Base-by-base conservation (phyloP, 2,113 vertebrate genomes). In the Epinephelus cyanopodus region DNA sequence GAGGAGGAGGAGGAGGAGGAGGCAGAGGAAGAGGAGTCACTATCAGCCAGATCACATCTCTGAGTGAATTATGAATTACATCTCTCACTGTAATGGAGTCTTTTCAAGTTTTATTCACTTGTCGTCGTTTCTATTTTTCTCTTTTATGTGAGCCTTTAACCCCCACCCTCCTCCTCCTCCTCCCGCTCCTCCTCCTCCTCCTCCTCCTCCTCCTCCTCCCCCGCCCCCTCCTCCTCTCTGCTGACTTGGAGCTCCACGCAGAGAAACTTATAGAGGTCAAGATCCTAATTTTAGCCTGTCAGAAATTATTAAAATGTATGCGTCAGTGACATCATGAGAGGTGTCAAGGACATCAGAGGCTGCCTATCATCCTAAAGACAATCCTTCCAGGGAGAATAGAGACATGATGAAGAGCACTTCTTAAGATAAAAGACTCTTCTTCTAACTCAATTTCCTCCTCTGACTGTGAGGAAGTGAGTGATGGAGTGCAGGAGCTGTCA, bases 281-380 rank as follows among this genome's bases (percentile, higher is more conserved):
- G 57, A 66, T 86, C 81, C 79, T 89, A 82, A 77, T 91, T 91
- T 82, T 66, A 88, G 74, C 47, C 82, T 23, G 80, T 84, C 74
- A 61, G 63, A 77, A 88, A 80, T 29, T 39, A 85, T 93, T 83
- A 74, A 89, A 83, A 91, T 87, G 60, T 64, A 90, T 90, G 48
- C 63, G n/a, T 53, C 9, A 6, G 61, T 81, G 83, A 82, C 67
- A 67, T 73, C 77, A 77, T 61, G 61, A 33, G 15, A 21, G n/a
- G 73, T 53, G 64, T 79, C 80, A 91, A 87, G 87, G 87, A 82
- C 88, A 18, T 63, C 42, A 7, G 63, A 39, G 74, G 27, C 77
- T 53, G 74, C 67, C 71, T 58, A 58, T 86, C 87, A 58, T 19
- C 47, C 53, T 27, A 39, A 74, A 42, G 61, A n/a, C 48, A 1